Evolutionary conservation across 2,888 invertebrate species (phyloP).

Genomic region (Lithophane semibrunnea): DNA sequence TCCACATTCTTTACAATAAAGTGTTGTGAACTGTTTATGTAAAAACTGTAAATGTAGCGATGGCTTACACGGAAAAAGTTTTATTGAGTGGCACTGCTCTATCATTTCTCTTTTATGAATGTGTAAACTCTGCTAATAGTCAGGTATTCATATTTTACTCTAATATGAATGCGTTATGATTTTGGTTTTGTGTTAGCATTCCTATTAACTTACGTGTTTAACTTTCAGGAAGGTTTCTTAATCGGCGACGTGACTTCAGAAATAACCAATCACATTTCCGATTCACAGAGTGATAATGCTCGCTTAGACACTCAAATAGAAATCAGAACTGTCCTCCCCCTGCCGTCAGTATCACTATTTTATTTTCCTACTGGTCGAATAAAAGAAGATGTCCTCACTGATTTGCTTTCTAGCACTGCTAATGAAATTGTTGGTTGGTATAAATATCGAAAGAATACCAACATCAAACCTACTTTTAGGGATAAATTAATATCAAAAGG

Average conservation of each 20-base stretch:
- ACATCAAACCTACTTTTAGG: conserved; percentile 90
- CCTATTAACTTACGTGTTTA: conserved; percentile 23
- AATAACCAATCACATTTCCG: conserved; percentile 92
- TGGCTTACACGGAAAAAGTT: conserved; percentile 88
- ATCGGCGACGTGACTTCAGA: conserved; percentile 92
- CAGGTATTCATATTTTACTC: conserved; percentile 84
- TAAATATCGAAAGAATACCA: conserved; percentile 90
- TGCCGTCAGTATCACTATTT: conserved; percentile 90
- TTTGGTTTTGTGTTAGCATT: background rate
- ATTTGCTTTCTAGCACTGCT: conserved; percentile 88
- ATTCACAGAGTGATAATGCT: conserved; percentile 92
- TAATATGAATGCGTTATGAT: background rate
- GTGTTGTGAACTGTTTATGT: conserved; percentile 8
- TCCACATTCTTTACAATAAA: conserved; percentile 2
- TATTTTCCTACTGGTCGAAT: conserved; percentile 91
- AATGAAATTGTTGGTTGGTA: conserved; percentile 93
- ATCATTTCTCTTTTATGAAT: conserved; percentile 93
- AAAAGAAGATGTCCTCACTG: conserved; percentile 88
- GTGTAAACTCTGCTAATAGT: conserved; percentile 90
- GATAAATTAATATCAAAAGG: conserved; percentile 92
- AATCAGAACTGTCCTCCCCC: conserved; percentile 91
- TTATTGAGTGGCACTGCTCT: conserved; percentile 91
- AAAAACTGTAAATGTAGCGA: conserved; percentile 59
- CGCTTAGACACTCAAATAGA: conserved; percentile 91
- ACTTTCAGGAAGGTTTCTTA: conserved; percentile 91